Conservation (phyloP, 2,888 invertebrate species). For the Lordiphosa andalusiaca region DNA sequence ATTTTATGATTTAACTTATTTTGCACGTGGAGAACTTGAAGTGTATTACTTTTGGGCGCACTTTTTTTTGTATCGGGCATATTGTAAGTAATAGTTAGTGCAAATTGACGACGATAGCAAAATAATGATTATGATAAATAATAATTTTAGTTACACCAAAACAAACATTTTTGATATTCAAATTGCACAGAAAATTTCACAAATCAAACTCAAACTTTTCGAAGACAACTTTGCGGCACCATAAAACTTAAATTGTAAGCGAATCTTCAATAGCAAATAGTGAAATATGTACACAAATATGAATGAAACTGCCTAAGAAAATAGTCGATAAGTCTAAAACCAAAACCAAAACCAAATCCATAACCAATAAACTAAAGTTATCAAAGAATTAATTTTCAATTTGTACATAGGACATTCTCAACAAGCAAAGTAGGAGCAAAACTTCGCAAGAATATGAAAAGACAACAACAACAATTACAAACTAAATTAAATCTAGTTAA, state of each 20-base stretch:
- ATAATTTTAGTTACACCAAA: conserved; percentile 57
- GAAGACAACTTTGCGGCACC: conserved; percentile 59
- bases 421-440: conserved; percentile 77
- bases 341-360: conserved; percentile 23
- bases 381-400: conserved; percentile 40
- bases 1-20: conserved; percentile 31
- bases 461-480: conserved; percentile 34
- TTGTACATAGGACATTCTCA: conserved; percentile 61
- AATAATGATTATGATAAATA: conserved; percentile 36
- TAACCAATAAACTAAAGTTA: conserved; percentile 13
- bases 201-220: conserved; percentile 40
- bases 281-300: conserved; percentile 60
- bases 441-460: conserved; percentile 73
- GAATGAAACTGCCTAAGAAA: conserved; percentile 77
- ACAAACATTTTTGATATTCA: conserved; percentile 34
- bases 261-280: conserved; percentile 31
- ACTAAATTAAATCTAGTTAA: conserved; percentile 57
- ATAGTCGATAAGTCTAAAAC: conserved; percentile 56
- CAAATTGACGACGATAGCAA: conserved; percentile 29
- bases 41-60: conserved; percentile 54
- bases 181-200: conserved; percentile 29
- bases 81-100: conserved; percentile 29
- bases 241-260: conserved; percentile 34
- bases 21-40: conserved; percentile 37
- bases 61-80: conserved; percentile 43